Conservation (phyloP, 2,797 vertebrate genomes). For the Rhynchotus rufescens region DNA sequence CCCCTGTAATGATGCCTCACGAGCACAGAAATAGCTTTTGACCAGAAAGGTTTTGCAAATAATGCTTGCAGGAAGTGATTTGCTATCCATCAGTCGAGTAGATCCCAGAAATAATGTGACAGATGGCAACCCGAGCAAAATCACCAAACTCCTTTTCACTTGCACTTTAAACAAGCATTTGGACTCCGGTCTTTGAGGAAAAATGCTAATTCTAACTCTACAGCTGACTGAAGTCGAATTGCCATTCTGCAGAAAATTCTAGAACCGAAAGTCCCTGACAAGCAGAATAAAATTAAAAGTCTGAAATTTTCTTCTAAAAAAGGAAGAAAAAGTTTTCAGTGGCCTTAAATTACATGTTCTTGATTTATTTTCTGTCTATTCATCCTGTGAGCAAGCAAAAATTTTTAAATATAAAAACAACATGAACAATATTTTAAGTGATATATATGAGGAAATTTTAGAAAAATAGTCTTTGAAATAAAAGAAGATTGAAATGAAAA, state of each 20-base stretch:
- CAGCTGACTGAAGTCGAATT: slow-evolving; percentile 40
- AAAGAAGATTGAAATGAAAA: background rate
- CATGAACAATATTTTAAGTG: background rate
- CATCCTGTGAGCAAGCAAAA: background rate
- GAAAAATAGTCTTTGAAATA: background rate
- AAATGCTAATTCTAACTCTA: slow-evolving; percentile 28
- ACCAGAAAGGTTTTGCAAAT: slow-evolving; percentile 57
- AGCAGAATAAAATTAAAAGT: background rate
- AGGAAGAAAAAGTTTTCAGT: background rate
- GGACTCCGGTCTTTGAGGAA: slow-evolving; percentile 17
- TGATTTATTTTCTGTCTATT: slow-evolving; percentile 19
- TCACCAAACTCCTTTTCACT: slow-evolving; percentile 23
- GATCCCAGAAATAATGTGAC: slow-evolving; percentile 47
- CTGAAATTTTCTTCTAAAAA: background rate
- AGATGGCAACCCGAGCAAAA: slow-evolving; percentile 31
- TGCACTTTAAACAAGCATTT: slow-evolving; percentile 17
- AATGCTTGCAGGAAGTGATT: slow-evolving; percentile 63
- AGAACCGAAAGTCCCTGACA: background rate
- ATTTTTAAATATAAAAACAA: background rate
- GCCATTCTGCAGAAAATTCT: background rate
- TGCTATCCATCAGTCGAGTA: slow-evolving; percentile 50
- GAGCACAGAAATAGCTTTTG: slow-evolving; percentile 59
- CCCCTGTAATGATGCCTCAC: background rate
- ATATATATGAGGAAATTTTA: background rate
- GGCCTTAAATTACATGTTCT: background rate